phyloP scores from a whole-genome alignment of 2,888 invertebrate genomes.

The Conomelus anceps region DNA sequence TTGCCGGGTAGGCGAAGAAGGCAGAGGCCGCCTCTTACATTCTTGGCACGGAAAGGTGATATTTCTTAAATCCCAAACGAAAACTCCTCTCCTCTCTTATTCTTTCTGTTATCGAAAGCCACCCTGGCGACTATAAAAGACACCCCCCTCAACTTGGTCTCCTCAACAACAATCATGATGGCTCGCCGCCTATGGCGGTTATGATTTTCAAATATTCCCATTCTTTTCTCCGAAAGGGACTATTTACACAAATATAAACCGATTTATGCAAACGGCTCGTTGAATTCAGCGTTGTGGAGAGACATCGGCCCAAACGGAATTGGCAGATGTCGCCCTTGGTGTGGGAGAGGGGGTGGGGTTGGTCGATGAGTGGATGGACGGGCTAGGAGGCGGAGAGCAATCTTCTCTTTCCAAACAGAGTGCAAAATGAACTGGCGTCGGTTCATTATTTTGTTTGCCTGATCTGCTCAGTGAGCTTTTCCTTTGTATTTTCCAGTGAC shows the following conservation, averaged over 20 bases:
- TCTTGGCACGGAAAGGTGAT: conserved; percentile 29
- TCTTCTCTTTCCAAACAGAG: background rate
- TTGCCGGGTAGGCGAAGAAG: background rate
- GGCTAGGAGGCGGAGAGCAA: background rate
- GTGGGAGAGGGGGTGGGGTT: too few species aligned
- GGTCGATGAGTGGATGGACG: too few species aligned
- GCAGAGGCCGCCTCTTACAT: conserved; percentile 10
- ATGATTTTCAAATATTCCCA: conserved; percentile 8
- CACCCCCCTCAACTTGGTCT: conserved; percentile 8
- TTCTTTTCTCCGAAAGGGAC: conserved; percentile 1
- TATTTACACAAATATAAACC: background rate
- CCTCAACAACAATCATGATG: conserved; percentile 17
- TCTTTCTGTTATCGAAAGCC: conserved; percentile 26
- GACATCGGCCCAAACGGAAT: background rate
- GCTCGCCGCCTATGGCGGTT: conserved; percentile 12
- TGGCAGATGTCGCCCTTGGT: background rate
- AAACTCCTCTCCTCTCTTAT: conserved; percentile 20
- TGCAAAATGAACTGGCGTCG: background rate
- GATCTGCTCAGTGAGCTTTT: background rate
- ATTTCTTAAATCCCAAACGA: conserved; percentile 27
- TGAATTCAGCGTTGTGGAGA: background rate
- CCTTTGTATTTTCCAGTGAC: background rate
- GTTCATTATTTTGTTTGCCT: background rate
- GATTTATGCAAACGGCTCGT: background rate
- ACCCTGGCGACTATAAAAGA: conserved; percentile 22